Conservation (phyloP, 2,888 invertebrate genomes). For the Lottia scabra region DNA sequence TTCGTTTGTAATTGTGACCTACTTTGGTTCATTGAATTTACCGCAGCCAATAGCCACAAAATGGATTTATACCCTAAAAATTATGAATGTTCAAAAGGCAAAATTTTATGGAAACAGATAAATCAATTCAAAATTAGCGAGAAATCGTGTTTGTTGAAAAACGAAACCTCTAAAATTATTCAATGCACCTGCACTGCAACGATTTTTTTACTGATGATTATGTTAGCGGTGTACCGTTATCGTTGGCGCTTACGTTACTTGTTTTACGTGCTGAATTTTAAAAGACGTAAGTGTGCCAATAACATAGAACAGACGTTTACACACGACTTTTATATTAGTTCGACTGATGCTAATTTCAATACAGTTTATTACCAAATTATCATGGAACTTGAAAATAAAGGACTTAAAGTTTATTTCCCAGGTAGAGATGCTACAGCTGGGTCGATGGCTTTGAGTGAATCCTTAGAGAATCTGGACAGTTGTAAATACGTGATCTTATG, state of each 20-base stretch:
- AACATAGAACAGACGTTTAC: neutral
- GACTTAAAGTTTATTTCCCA: neutral
- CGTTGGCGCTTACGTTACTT: neutral
- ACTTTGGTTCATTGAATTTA: neutral
- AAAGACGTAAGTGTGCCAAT: neutral
- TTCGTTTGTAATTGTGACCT: neutral
- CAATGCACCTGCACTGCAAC: neutral
- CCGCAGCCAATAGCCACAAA: neutral
- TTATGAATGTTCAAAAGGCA: neutral
- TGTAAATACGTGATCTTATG: neutral
- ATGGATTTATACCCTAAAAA: neutral
- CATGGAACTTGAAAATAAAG: neutral
- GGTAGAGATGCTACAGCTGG: neutral
- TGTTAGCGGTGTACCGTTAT: neutral
- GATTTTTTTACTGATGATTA: neutral
- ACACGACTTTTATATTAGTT: neutral
- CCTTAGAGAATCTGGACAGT: neutral
- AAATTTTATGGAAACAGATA: neutral
- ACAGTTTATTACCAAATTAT: neutral
- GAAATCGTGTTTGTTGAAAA: neutral
- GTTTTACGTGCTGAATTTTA: neutral
- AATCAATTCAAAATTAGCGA: neutral
- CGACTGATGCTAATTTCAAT: neutral
- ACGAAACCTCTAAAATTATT: neutral
- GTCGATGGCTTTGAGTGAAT: neutral